Percentiles rank a stretch among this genome's conserved stretches.
Evolutionary conservation across 2,113 vertebrate genomes (phyloP).

Genomic region (Microtus oregoni): DNA sequence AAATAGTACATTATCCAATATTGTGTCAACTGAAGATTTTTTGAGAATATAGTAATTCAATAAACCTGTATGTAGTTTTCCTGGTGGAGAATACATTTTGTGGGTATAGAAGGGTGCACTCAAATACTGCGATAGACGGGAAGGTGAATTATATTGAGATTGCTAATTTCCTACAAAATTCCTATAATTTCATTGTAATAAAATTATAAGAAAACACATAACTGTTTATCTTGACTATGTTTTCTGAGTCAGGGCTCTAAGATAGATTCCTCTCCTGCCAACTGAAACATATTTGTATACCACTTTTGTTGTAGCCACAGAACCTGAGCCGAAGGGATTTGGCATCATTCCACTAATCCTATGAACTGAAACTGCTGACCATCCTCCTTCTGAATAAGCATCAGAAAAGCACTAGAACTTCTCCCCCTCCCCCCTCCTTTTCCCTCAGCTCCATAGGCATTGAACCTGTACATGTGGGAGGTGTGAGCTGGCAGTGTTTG

Average conservation of each 20-base stretch:
- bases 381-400: neutral
- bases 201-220: neutral
- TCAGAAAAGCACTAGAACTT: neutral
- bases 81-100: neutral
- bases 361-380: neutral
- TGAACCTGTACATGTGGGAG: neutral
- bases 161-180: neutral
- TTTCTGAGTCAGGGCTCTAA: neutral
- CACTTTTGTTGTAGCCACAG: neutral
- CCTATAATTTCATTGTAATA: neutral
- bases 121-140: neutral
- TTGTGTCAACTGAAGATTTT: neutral
- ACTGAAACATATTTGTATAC: neutral
- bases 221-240: neutral
- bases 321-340: neutral
- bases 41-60: neutral
- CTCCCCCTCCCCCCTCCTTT: neutral
- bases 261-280: neutral
- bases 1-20: neutral
- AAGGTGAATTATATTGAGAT: neutral
- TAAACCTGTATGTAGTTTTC: neutral
- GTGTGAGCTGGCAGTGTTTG: conserved; percentile 7
- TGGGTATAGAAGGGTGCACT: neutral
- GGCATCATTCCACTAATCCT: neutral
- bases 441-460: neutral